Conservation (phyloP, 2,113 vertebrate genomes). For the Prochilodus magdalenae region DNA sequence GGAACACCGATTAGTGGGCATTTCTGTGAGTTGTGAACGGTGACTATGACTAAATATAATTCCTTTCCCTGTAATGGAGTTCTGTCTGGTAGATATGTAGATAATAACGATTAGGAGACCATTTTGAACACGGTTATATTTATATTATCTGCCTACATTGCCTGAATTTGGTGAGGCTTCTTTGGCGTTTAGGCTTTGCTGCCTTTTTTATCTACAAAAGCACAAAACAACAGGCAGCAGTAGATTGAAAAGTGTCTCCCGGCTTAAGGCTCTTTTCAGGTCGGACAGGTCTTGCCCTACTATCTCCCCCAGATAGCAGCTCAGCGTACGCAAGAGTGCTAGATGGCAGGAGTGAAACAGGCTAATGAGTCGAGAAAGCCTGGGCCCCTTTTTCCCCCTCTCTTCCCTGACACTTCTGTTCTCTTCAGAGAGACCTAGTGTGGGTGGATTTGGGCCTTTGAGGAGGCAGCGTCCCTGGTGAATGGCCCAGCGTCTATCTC, state of each 20-base stretch:
- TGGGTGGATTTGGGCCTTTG: neutral
- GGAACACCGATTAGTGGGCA: no score
- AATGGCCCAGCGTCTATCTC: neutral
- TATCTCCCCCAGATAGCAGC: neutral
- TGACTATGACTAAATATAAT: no score
- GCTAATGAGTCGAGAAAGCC: slow-evolving; percentile 23
- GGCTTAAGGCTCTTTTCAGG: neutral
- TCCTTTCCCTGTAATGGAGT: no score
- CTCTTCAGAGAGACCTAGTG: neutral
- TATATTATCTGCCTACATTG: no score
- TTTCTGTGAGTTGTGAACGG: no score
- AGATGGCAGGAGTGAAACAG: neutral
- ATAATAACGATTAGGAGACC: neutral
- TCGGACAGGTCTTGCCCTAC: neutral
- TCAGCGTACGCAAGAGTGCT: neutral
- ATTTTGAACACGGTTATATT: neutral
- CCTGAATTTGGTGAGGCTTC: neutral
- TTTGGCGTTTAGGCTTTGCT: neutral
- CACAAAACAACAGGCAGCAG: neutral
- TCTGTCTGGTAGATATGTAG: no score
- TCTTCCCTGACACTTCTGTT: slow-evolving; percentile 3
- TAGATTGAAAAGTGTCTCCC: neutral
- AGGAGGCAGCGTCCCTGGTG: neutral
- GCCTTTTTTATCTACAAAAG: neutral
- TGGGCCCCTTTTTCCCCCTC: neutral